A percentile compares a stretch with the other conserved stretches of the same genome.
phyloP scores from a whole-genome alignment of 1,140 invertebrate genomes.

The Phortica variegata region DNA sequence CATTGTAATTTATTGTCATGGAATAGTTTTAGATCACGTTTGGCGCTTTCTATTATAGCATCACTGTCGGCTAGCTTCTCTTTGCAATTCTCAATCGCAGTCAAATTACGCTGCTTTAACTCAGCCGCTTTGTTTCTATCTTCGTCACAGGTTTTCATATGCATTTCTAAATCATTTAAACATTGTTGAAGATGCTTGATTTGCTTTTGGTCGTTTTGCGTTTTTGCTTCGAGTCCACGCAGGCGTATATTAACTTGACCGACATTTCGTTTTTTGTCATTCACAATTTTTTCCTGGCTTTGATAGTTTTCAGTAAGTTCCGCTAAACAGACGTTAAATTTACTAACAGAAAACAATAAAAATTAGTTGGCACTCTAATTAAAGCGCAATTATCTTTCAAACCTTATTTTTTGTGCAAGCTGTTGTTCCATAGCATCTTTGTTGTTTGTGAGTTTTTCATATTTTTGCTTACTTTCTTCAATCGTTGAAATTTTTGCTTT shows the following conservation, averaged over 20 bases:
- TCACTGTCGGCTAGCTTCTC: background rate
- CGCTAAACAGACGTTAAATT: no score
- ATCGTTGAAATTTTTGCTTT: constrained; percentile 28
- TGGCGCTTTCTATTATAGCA: background rate
- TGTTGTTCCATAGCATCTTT: no score
- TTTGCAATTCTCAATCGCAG: background rate
- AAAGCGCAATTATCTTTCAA: no score
- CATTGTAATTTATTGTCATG: background rate
- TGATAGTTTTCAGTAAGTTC: background rate
- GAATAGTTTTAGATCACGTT: background rate
- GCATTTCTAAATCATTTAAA: background rate
- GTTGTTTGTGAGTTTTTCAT: constrained; percentile 26
- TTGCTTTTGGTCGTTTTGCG: background rate
- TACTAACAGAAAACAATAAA: no score
- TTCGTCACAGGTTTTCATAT: background rate
- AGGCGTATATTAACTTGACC: background rate
- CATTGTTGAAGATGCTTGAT: background rate
- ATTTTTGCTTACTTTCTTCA: constrained; percentile 25
- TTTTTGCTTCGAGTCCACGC: background rate
- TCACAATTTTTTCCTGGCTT: background rate
- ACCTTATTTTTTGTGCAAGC: no score
- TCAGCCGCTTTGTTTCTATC: background rate
- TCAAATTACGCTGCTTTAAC: background rate
- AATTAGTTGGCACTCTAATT: no score
- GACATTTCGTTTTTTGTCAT: background rate